These are phyloP conservation scores for Eublepharis macularius DNA, from an alignment of 2,113 vertebrate genomes.

Conservation along the genomic window DNA sequence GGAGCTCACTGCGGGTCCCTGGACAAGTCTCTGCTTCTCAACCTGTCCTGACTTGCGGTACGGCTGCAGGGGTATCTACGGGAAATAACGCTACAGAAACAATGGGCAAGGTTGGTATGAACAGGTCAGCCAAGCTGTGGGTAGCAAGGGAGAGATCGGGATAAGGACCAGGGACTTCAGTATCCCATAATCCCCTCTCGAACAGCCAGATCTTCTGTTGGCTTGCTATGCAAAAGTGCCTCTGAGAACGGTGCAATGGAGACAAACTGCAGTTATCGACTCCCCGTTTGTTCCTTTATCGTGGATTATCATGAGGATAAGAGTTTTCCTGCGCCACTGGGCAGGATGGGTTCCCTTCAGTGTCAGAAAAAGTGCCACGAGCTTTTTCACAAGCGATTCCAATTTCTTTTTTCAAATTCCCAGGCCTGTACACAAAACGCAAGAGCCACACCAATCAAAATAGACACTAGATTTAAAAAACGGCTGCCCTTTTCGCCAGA, in stretches of 20 bases:
- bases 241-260: accelerated
- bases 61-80: neutral
- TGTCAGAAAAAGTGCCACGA: neutral
- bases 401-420: neutral
- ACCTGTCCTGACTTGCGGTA: neutral
- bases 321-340: neutral
- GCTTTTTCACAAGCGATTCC: neutral
- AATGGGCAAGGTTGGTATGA: too few species aligned
- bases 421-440: neutral
- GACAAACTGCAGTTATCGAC: neutral
- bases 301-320: constrained; percentile 19
- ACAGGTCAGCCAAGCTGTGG: neutral
- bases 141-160: neutral
- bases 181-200: too few species aligned
- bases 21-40: neutral
- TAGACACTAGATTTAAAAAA: neutral
- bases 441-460: neutral
- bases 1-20: too few species aligned
- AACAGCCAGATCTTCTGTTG: neutral
- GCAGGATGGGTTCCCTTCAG: neutral
- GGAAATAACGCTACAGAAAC: neutral
- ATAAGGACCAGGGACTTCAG: too few species aligned
- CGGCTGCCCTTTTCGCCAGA: neutral
- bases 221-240: neutral
- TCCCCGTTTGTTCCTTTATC: neutral